Evolutionary conservation across 2,113 vertebrate genomes (phyloP), one percentile per base, ranked within the genome.

Genomic region (Phoenicopterus ruber): DNA sequence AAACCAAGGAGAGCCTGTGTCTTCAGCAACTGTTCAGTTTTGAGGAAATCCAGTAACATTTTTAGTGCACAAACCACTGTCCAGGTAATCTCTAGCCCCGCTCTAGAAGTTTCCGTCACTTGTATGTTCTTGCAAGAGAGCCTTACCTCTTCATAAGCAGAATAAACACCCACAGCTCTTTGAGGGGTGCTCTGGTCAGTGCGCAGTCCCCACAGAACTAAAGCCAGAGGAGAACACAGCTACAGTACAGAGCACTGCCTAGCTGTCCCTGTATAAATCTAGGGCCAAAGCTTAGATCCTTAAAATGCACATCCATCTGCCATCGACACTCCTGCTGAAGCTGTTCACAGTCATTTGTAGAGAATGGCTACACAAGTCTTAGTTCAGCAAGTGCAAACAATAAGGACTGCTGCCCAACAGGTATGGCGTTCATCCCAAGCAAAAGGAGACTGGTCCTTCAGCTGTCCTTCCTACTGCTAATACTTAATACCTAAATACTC

Each of bases 351-450:
- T 5, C 44, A 42, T 40, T 76, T 63, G 81, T 67, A 78, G 17
- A 77, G 26, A 81, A 78, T 22, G 10, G 65, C 63, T 70, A 66
- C 55, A 8, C 7, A 71, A 36, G 12, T 52, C 78, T 47, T 28
- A 34, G 46, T 36, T 87, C 57, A n/a, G 76, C 28, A 63, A 94
- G 25, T 25, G 32, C 38, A 76, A 70, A 82, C 52, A 80, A 22
- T 36, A 46, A 34, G 28, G 55, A 76, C 19, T 0, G 2, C 49
- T 44, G 31, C n/a, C n/a, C 50, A 44, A 17, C 1, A 1, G 9
- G 13, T 20, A 38, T 22, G 10, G 36, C 1, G 0, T 29, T 65
- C 71, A 50, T 58, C 25, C n/a, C 4, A 2, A 76, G 29, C 42
- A 55, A 72, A 67, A 19, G 42, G 28, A 49, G 26, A 46, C 25